phyloP scores from a whole-genome alignment of 2,888 invertebrate genomes.

The Acanthococcus lagerstroemiae region DNA sequence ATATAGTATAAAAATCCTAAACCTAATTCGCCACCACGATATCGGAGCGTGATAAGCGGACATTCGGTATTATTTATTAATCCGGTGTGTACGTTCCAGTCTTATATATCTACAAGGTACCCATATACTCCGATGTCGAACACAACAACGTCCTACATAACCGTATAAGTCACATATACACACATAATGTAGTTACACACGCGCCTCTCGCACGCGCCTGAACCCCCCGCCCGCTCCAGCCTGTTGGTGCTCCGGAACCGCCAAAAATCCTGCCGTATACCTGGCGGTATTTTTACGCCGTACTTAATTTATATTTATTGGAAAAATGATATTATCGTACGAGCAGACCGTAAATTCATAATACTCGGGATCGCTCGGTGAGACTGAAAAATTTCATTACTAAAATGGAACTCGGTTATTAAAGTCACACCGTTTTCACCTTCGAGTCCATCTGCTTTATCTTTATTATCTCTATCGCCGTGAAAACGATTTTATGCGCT shows the following conservation, averaged over 20 bases:
- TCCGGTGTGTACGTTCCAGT: no score
- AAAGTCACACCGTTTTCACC: not conserved
- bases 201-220: no score
- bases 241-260: no score
- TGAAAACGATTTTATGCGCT: no score
- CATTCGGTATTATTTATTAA: conserved; percentile 21
- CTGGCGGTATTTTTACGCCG: conserved; percentile 9
- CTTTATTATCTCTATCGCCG: not conserved
- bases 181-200: no score
- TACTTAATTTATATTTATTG: conserved; percentile 24
- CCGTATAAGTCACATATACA: no score
- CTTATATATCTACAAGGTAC: no score
- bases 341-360: not conserved
- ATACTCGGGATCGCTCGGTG: not conserved
- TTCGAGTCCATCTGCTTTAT: not conserved
- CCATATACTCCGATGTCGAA: no score
- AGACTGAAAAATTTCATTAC: conserved; percentile 19
- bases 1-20: no score
- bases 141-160: no score
- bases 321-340: conserved; percentile 2
- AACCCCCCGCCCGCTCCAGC: no score
- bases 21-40: no score
- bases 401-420: conserved; percentile 21
- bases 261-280: not conserved
- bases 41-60: conserved; percentile 14